Evolutionary conservation across 2,888 invertebrate species (phyloP), one percentile per base, ranked within the genome.

Genomic region (Steinernema scapterisci): DNA sequence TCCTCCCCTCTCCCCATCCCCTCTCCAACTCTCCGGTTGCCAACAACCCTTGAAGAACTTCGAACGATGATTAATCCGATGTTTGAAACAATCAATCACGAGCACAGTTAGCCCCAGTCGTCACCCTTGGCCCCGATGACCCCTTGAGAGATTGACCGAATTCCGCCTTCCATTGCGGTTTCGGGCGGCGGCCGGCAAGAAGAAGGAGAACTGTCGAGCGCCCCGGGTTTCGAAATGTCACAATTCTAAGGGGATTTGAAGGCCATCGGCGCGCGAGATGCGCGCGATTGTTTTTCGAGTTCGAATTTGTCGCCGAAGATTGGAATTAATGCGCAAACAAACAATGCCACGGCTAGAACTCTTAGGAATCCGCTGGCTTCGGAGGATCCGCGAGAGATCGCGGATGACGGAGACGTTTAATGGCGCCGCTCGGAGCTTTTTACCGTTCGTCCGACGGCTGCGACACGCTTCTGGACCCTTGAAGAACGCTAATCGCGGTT

Each of bases 11-110:
- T 6, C 9, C 19, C 51, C 51, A 6, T 13, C 2, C 25, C 21
- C 54, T 2, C 54, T 21, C 13, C 23, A 3, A 25, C 3, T 23
- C 54, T 54, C 5, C 19, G 63, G 31, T 27, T 13, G 5, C 6
- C 6, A 54, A 54, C 13, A 23, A 9, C 3, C 38, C 38, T 54
- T 21, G 54, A 38, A 16, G 54, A 54, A 54, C 5, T 21, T 13
- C 48, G 27, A 9, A 9, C 63, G 63, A 31, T 63, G 63, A 63
- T 63, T 63, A 63, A 31, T 63, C 31, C 63, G 19, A 31, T 31
- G 63, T 63, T 63, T 63, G 63, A 63, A 63, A 63, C 63, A 63
- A 63, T 63, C 63, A 63, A 63, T 63, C 63, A 63, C 21, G 21
- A 13, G 11, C 63, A 16, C 63, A 25, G 63, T 63, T 63, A 63